A percentile compares a stretch with the other conserved stretches of the same genome.
Evolutionary conservation across 2,888 invertebrate species (phyloP).

Genomic region (Drosophila putrida): DNA sequence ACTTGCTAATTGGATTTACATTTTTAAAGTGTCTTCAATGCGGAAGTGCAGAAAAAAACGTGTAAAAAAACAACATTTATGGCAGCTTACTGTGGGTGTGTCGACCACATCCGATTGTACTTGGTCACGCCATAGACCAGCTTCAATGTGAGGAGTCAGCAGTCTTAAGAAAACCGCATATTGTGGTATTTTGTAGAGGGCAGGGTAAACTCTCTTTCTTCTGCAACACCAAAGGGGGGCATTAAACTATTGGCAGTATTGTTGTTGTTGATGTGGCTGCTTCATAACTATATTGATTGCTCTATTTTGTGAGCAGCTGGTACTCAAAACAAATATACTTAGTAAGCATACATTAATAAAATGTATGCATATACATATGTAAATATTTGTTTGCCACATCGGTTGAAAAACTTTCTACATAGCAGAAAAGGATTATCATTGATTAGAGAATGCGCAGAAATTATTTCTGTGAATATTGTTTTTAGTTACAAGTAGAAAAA

Average conservation of each 20-base stretch:
- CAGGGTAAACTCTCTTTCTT: constrained; percentile 30
- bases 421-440: background rate
- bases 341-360: constrained; percentile 4
- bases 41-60: constrained; percentile 47
- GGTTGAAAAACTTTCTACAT: background rate
- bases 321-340: constrained; percentile 22
- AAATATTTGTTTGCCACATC: constrained; percentile 4
- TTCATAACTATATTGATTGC: constrained; percentile 43
- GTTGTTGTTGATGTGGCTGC: constrained; percentile 12
- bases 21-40: constrained; percentile 33
- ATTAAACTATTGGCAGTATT: constrained; percentile 44
- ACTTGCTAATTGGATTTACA: constrained; percentile 60
- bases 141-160: constrained; percentile 10
- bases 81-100: constrained; percentile 26
- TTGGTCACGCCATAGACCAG: constrained; percentile 56
- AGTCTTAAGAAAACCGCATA: constrained; percentile 28
- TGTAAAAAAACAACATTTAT: constrained; percentile 41
- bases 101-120: constrained; percentile 50
- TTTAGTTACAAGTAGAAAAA: no score
- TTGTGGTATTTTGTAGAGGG: constrained; percentile 28
- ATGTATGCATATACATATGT: background rate
- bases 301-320: constrained; percentile 40
- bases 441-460: background rate
- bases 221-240: constrained; percentile 23
- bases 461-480: background rate